Base-by-base conservation (phyloP, 2,888 invertebrate genomes). In the Desoria tigrina region DNA sequence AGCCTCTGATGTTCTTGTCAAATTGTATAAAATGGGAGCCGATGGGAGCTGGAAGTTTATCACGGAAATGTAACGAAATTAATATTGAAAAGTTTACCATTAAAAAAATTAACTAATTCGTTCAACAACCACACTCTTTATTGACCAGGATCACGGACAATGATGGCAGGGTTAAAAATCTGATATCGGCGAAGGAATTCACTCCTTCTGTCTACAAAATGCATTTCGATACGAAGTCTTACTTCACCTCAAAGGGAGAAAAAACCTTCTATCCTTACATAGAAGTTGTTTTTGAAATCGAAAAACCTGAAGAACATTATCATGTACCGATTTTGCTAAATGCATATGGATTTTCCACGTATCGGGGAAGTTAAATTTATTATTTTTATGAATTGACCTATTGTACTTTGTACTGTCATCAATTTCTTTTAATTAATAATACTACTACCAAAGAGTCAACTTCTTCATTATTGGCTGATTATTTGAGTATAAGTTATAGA, bases 321-420 rank as follows among this genome's bases (percentile, higher is more conserved):
- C 90, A 91, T 80, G 86, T 91, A 65, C 90, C 90, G 0, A 79
- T 91, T 54, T 81, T 91, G 24, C 80, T 91, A 24, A 89, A 86
- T 76, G 90, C 90, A 0, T 90, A 84, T 79, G 88, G 90, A 21
- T 91, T 90, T 77, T 85, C 89, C 0, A 90, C 90, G 0, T 90
- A 90, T 78, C 84, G 88, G 76, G 90, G 90, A 62, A 79, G 78
- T 60, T 51, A 51, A 45, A n/a, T n/a, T n/a, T n/a, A 39, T 39
- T 11, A 39, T 39, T 39, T 39, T 11, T 39, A 9, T 9, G 39
- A 39, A 39, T 9, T 39, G 9, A 11, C 16, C 9, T 39, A 39
- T 39, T 39, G 16, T 39, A 16, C 39, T 39, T 11, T 16, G 9
- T 9, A 9, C 16, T 11, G 9, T 11, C 9, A 39, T 39, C 9